phyloP scores from a whole-genome alignment of 2,113 vertebrate species.

The Seriola aureovittata region DNA sequence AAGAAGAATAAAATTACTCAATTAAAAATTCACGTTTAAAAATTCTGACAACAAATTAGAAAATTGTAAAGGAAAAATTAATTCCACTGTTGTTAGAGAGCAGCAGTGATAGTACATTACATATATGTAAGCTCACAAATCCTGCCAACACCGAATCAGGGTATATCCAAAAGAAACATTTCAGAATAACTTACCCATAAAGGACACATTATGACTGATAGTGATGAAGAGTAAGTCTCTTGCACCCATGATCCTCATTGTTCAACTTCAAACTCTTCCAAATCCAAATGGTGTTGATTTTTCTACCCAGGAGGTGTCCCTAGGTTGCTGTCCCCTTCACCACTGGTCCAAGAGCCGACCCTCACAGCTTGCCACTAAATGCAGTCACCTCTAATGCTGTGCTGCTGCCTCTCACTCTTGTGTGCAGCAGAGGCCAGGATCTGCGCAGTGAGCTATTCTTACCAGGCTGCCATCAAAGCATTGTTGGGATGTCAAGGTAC shows the following conservation, averaged over 20 bases:
- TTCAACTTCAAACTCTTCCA: neutral
- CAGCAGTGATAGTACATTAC: too few species aligned
- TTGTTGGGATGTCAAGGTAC: slow-evolving; percentile 82
- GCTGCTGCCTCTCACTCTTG: neutral
- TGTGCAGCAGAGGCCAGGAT: slow-evolving; percentile 77
- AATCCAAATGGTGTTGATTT: neutral
- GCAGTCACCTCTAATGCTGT: slow-evolving; percentile 7
- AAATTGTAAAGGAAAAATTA: too few species aligned
- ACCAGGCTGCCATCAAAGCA: slow-evolving; percentile 83
- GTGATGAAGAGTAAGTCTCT: slow-evolving; percentile 86
- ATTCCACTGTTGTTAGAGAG: too few species aligned
- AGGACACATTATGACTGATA: slow-evolving; percentile 87
- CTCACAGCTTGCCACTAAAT: neutral
- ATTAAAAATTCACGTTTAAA: too few species aligned
- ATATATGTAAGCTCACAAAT: too few species aligned
- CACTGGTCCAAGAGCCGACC: neutral
- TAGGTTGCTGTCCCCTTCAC: neutral
- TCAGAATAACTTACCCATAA: slow-evolving; percentile 84
- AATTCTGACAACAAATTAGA: too few species aligned
- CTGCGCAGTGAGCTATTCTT: slow-evolving; percentile 89
- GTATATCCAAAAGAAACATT: slow-evolving; percentile 24
- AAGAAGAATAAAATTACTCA: too few species aligned
- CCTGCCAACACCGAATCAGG: too few species aligned
- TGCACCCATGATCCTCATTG: slow-evolving; percentile 75
- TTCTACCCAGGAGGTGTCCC: neutral